Percentiles rank a stretch among this genome's conserved stretches.
phyloP scores from a whole-genome alignment of 2,797 vertebrate genomes.

The Syndactyla subalaris region DNA sequence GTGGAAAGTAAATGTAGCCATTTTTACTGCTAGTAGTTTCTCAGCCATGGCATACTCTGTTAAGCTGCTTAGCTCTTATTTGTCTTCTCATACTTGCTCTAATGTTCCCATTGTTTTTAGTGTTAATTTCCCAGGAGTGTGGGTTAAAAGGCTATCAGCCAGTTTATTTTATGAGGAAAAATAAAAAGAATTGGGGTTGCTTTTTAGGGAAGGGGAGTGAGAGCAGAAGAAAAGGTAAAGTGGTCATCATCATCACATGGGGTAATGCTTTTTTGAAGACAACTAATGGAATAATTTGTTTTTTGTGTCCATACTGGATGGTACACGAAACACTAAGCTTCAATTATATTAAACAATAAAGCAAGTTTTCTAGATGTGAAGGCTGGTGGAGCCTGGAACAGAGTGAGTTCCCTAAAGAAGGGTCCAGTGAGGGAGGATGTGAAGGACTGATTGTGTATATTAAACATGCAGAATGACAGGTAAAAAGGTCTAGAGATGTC shows the following conservation, averaged over 20 bases:
- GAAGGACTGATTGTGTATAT: neutral
- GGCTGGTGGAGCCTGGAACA: neutral
- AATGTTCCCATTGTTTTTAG: neutral
- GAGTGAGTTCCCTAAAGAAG: neutral
- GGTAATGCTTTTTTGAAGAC: neutral
- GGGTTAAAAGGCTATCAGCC: neutral
- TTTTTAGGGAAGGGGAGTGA: neutral
- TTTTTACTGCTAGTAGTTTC: neutral
- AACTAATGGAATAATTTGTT: neutral
- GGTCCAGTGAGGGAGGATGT: neutral
- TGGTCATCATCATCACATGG: neutral
- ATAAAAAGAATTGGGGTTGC: neutral
- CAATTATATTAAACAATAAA: neutral
- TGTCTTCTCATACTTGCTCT: neutral
- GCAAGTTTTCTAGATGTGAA: neutral
- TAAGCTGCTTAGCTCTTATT: neutral
- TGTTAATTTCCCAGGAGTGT: neutral
- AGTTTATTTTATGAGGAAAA: neutral
- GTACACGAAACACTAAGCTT: neutral
- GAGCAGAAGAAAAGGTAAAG: neutral
- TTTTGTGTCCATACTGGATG: neutral
- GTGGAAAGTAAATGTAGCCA: neutral
- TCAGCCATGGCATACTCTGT: neutral
- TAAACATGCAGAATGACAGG: neutral
- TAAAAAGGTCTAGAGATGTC: neutral